Evolutionary conservation across 2,888 invertebrate genomes (phyloP).

Genomic region (Cosmia pyralina): DNA sequence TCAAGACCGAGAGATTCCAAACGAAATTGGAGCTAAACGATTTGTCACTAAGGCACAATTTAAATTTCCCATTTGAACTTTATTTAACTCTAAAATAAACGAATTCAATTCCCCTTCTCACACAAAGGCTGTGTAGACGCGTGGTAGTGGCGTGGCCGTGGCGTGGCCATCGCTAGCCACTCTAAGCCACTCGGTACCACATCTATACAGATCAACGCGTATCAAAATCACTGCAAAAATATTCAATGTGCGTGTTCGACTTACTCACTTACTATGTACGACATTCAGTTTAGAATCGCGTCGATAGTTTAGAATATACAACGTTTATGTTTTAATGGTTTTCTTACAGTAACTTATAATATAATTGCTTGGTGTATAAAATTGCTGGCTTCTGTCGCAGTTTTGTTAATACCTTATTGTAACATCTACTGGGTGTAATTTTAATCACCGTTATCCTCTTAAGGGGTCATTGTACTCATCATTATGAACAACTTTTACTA

Average conservation of each 20-base stretch:
- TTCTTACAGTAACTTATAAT: constrained; percentile 62
- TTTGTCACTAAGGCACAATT: constrained; percentile 89
- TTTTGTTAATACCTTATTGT: constrained; percentile 29
- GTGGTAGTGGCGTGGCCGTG: constrained; percentile 9
- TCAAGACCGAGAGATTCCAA: constrained; percentile 75
- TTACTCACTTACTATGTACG: constrained; percentile 60
- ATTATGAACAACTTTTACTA: too few relatives aligned
- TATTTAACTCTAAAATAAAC: constrained; percentile 85
- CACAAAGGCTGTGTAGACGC: constrained; percentile 39
- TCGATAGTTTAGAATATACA: constrained; percentile 66
- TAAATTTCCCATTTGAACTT: constrained; percentile 89
- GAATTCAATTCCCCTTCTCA: constrained; percentile 81
- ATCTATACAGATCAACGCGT: constrained; percentile 63
- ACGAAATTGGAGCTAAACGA: constrained; percentile 82
- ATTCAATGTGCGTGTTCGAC: constrained; percentile 68
- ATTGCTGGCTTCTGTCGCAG: constrained; percentile 42
- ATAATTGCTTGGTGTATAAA: constrained; percentile 57
- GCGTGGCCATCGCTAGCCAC: constrained; percentile 23
- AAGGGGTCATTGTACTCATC: too few relatives aligned
- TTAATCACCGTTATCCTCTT: too few relatives aligned
- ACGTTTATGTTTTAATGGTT: constrained; percentile 57
- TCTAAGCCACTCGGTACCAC: constrained; percentile 37
- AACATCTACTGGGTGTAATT: constrained; percentile 7
- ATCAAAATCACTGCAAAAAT: constrained; percentile 72
- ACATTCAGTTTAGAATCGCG: constrained; percentile 68